A percentile compares a stretch with the other conserved stretches of the same genome.
Conservation (phyloP, 2,113 vertebrate genomes). For the Eulemur macaco region DNA sequence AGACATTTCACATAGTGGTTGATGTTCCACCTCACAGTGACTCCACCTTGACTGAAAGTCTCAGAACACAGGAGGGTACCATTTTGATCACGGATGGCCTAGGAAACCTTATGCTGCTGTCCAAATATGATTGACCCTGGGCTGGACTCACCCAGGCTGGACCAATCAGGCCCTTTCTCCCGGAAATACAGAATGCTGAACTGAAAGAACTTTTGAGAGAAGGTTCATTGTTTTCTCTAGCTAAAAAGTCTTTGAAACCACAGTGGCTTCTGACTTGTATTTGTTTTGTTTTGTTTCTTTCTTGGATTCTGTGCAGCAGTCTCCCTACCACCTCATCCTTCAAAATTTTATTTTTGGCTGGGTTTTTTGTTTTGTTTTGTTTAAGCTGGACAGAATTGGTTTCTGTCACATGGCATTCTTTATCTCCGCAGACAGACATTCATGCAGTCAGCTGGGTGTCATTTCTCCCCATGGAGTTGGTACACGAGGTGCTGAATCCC, state of each 20-base stretch:
- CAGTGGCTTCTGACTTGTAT: background rate
- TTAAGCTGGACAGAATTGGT: background rate
- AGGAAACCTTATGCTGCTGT: background rate
- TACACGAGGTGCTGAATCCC: background rate
- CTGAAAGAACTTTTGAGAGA: background rate
- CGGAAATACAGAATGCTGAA: background rate
- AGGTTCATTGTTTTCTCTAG: background rate
- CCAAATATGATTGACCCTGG: background rate
- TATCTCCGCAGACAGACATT: background rate
- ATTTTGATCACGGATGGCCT: background rate
- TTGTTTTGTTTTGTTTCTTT: background rate
- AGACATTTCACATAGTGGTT: background rate
- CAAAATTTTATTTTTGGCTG: background rate
- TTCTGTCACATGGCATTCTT: background rate
- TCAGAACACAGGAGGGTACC: background rate
- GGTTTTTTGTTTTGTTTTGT: background rate
- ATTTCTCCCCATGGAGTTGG: background rate
- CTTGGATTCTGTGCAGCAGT: background rate
- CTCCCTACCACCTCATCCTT: background rate
- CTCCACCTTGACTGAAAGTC: background rate
- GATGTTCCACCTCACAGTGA: background rate
- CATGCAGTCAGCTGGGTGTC: background rate
- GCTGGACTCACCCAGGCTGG: background rate
- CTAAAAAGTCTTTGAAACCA: slow-evolving; percentile 26
- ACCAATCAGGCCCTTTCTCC: background rate